Evolutionary conservation across 37 sponge, comb jelly and placozoan genomes (phyloP), one percentile per base, ranked within the genome.

Genomic region (Aplysina aerophoba): DNA sequence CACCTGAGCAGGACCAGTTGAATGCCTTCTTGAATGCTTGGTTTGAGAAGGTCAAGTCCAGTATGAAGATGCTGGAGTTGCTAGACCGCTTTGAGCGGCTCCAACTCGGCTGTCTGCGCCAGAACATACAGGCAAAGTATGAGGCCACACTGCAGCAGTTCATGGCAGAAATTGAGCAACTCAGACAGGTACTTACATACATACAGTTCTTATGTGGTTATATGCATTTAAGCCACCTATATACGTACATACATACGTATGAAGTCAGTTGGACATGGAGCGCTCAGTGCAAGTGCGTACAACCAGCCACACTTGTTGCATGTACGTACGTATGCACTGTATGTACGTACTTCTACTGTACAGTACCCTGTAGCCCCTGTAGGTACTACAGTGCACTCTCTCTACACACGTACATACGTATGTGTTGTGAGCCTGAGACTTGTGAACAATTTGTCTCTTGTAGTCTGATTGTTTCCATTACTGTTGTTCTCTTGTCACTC

Each of bases 31-130:
- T 81, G 63, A 39, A 81, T 60, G 37, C 62, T 3, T 39, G 31
- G 63, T 81, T 81, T 50, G 62, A 55, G 15, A 34, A 13, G 24
- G 19, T 60, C 39, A 64, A 16, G 16, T 59, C 61, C 60, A 81
- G 65, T 58, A 40, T 59, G 16, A 60, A 59, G 25, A 63, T 63
- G 82, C 31, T 81, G 40, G 82, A 81, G 39, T 21, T 81, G 39
- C 65, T 81, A 16, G 65, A 50, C 25, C 44, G 90, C 62, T 92
- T 92, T 92, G 87, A 89, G 84, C 37, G 62, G 0, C 65, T 92
- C 73, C 27, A 92, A 0, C 80, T 92, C 22, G 78, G 68, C 64
- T 92, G 90, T 80, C 61, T 92, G 37, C 22, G n/a, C 27, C 84
- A 72, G 4, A 44, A 82, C 0, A 79, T 92, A 13, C 72, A n/a